Evolutionary conservation across 2,888 invertebrate species (phyloP).

Genomic region (Xylophagus ater): DNA sequence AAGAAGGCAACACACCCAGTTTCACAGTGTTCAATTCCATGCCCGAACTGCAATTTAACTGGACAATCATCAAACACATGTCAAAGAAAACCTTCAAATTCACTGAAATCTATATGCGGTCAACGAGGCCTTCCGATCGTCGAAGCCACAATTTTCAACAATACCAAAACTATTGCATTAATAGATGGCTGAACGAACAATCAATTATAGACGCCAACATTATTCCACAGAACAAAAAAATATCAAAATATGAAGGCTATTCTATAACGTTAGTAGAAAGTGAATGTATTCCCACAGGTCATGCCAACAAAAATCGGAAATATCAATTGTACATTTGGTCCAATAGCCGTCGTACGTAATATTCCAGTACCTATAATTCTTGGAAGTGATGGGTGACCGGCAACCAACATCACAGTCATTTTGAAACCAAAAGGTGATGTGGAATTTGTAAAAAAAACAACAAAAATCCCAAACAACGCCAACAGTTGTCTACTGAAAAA

Average conservation of each 20-base stretch:
- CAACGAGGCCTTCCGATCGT: neutral
- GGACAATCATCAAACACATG: constrained; percentile 5
- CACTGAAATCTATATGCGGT: neutral
- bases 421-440: constrained; percentile 4
- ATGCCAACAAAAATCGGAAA: neutral
- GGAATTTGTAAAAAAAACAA: too few species aligned
- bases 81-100: neutral
- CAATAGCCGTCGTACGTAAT: neutral
- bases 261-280: neutral
- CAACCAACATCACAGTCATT: neutral
- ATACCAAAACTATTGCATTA: too few species aligned
- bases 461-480: too few species aligned
- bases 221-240: too few species aligned
- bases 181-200: too few species aligned
- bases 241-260: too few species aligned
- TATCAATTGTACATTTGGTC: neutral
- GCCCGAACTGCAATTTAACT: constrained; percentile 6
- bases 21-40: constrained; percentile 8
- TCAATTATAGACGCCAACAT: too few species aligned
- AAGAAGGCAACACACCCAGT: constrained; percentile 7
- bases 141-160: neutral
- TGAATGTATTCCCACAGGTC: neutral
- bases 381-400: neutral
- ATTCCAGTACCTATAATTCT: neutral
- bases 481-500: too few species aligned